Evolutionary conservation across 2,797 vertebrate species (phyloP).

Genomic region (Harpagifer antarcticus): DNA sequence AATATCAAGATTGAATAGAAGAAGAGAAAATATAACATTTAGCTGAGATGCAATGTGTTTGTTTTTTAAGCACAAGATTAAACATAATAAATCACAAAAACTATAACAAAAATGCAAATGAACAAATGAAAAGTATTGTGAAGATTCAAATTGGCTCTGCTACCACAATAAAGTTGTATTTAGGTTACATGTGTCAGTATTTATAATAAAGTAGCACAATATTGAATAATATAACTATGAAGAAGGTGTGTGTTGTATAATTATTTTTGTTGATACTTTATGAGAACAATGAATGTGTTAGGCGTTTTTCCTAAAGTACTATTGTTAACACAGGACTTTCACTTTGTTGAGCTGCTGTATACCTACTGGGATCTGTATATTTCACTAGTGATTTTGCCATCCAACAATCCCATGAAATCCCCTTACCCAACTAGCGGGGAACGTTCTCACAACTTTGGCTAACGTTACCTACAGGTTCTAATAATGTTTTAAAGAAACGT

Average conservation of each 20-base stretch:
- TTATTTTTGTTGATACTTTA: too few species aligned
- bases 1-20: conserved; percentile 5
- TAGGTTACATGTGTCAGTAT: neutral
- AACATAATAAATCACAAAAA: conserved; percentile 23
- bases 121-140: neutral
- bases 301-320: too few species aligned
- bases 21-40: neutral
- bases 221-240: neutral
- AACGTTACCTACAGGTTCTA: too few species aligned
- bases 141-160: neutral
- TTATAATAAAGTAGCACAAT: neutral
- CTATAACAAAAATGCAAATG: neutral
- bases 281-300: too few species aligned
- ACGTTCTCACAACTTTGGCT: too few species aligned
- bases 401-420: neutral
- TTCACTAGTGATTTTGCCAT: neutral
- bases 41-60: neutral
- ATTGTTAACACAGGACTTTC: neutral
- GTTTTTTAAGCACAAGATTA: neutral
- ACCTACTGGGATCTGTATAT: neutral
- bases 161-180: neutral
- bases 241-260: neutral
- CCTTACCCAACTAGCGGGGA: neutral
- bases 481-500: too few species aligned
- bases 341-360: neutral